A percentile compares a stretch with the other conserved stretches of the same genome.
These are phyloP conservation scores for Hoplodrina ambigua DNA, from an alignment of 2,888 invertebrate species.

Conservation along the genomic window DNA sequence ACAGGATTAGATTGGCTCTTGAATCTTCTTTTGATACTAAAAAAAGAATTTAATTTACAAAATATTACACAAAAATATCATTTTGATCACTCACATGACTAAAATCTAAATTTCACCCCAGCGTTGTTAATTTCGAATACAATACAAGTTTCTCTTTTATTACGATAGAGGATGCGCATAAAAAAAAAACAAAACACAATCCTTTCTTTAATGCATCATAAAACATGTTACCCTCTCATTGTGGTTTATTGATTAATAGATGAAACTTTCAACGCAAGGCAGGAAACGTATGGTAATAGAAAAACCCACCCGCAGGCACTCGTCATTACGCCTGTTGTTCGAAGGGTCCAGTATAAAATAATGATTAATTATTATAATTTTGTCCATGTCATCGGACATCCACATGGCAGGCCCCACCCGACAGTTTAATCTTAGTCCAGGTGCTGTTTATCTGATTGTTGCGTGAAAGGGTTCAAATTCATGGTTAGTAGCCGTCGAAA, in stretches of 20 bases:
- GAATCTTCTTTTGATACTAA: not conserved
- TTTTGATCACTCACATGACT: not conserved
- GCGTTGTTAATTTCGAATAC: slow-evolving; percentile 19
- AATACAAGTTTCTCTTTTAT: slow-evolving; percentile 45
- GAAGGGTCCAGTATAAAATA: slow-evolving; percentile 82
- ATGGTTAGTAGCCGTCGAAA: slow-evolving; percentile 65
- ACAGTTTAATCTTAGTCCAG: slow-evolving; percentile 85
- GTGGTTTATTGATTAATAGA: slow-evolving; percentile 84
- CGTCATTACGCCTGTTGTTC: slow-evolving; percentile 81
- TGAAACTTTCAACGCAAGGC: slow-evolving; percentile 69
- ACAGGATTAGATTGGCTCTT: not conserved
- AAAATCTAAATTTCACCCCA: slow-evolving; percentile 13
- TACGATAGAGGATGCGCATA: slow-evolving; percentile 36
- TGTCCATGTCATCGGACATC: slow-evolving; percentile 83
- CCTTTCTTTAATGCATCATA: slow-evolving; percentile 60
- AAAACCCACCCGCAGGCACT: slow-evolving; percentile 82
- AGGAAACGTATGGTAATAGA: slow-evolving; percentile 83
- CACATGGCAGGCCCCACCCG: slow-evolving; percentile 71
- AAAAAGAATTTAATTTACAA: not conserved
- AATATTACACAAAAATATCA: not conserved
- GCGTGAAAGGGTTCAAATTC: slow-evolving; percentile 84
- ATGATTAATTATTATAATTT: slow-evolving; percentile 89
- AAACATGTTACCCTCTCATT: slow-evolving; percentile 69
- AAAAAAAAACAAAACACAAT: slow-evolving; percentile 47
- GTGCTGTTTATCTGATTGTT: slow-evolving; percentile 87